A percentile compares a stretch with the other conserved stretches of the same genome.
Conservation (phyloP, 2,113 vertebrate species). For the Pollimyrus isidori region DNA sequence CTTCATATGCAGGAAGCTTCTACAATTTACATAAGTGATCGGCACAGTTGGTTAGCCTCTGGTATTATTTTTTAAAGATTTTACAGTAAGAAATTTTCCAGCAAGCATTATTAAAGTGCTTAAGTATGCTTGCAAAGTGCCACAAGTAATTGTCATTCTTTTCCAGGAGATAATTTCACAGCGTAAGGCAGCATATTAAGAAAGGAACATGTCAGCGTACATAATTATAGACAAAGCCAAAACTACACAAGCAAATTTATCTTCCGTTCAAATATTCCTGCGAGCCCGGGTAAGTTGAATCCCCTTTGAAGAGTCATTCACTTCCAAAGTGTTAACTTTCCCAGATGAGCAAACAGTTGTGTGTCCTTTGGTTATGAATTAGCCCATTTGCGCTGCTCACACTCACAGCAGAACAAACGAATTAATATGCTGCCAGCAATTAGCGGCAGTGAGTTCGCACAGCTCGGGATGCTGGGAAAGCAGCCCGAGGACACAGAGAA, state of each 20-base stretch:
- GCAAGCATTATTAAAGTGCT: constrained; percentile 19
- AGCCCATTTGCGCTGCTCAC: constrained; percentile 5
- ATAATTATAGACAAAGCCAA: constrained; percentile 33
- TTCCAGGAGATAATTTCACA: constrained; percentile 41
- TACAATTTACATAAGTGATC: constrained; percentile 6
- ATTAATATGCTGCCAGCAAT: constrained; percentile 18
- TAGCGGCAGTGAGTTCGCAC: neutral
- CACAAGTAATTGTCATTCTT: constrained; percentile 35
- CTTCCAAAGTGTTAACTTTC: constrained; percentile 25
- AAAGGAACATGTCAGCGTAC: constrained; percentile 28
- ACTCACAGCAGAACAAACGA: neutral
- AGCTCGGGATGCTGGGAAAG: neutral
- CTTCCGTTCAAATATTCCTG: constrained; percentile 18
- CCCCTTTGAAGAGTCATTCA: constrained; percentile 22
- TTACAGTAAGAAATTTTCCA: constrained; percentile 17
- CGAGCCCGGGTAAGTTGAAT: neutral
- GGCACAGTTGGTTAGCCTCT: constrained; percentile 10
- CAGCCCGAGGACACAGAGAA: neutral
- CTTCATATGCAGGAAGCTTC: neutral
- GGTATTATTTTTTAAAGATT: constrained; percentile 25
- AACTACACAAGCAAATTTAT: constrained; percentile 28
- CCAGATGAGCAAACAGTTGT: constrained; percentile 25
- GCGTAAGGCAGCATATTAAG: constrained; percentile 30
- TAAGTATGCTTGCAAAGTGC: constrained; percentile 21
- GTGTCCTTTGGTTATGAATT: constrained; percentile 25